phyloP scores from a whole-genome alignment of 2,113 vertebrate species.

The Strix uralensis region DNA sequence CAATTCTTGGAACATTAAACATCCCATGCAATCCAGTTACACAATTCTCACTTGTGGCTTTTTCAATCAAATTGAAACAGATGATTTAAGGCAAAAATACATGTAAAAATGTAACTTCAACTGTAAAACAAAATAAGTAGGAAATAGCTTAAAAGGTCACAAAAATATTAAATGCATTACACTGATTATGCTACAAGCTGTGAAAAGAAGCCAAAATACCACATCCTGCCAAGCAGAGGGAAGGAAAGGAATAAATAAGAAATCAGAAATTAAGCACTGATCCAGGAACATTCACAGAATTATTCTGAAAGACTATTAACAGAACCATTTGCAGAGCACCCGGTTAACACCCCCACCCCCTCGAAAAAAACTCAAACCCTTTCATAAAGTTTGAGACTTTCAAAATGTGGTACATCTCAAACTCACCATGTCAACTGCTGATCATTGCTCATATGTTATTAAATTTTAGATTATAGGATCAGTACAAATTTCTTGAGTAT shows the following conservation, averaged over 20 bases:
- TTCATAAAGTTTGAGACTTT: neutral
- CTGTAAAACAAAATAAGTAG: neutral
- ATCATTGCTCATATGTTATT: neutral
- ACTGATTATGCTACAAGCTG: conserved; percentile 54
- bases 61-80: neutral
- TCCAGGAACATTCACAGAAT: conserved; percentile 39
- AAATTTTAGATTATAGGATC: conserved; percentile 62
- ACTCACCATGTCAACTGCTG: neutral
- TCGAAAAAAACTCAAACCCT: neutral
- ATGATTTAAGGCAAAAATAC: neutral
- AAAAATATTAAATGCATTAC: conserved; percentile 38
- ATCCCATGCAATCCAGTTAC: neutral
- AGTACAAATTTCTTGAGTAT: conserved; percentile 73
- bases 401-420: neutral
- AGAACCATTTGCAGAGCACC: neutral
- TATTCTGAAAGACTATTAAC: neutral
- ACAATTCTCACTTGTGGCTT: neutral
- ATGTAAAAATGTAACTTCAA: neutral
- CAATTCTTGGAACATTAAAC: neutral
- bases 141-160: conserved; percentile 20
- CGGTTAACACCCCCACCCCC: neutral
- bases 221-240: conserved; percentile 67
- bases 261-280: conserved; percentile 77
- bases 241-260: conserved; percentile 37
- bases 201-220: conserved; percentile 58